These are phyloP conservation scores for Oeneis ivallda DNA, from an alignment of 2,888 invertebrate genomes.

Conservation along the genomic window DNA sequence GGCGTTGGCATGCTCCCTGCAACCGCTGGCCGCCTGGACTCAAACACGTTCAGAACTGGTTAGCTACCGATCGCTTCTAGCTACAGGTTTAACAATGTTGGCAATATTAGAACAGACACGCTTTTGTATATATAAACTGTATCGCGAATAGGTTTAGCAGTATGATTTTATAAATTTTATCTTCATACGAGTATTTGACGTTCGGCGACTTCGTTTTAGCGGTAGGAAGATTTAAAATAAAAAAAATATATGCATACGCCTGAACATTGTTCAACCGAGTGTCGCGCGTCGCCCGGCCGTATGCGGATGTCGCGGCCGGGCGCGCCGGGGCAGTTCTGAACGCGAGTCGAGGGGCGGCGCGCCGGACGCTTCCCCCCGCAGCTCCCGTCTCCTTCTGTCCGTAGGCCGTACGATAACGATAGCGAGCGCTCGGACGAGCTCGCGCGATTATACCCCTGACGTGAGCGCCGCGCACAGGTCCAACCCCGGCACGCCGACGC, in stretches of 20 bases:
- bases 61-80: slow-evolving; percentile 30
- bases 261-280: slow-evolving; percentile 37
- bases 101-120: slow-evolving; percentile 10
- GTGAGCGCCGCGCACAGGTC: slow-evolving; percentile 86
- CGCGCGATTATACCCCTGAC: slow-evolving; percentile 81
- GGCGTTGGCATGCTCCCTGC: slow-evolving; percentile 77
- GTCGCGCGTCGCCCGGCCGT: slow-evolving; percentile 18
- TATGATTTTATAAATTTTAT: slow-evolving; percentile 3
- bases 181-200: neutral
- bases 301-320: slow-evolving; percentile 14
- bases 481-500: slow-evolving; percentile 95
- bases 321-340: slow-evolving; percentile 51
- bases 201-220: neutral
- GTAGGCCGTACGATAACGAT: slow-evolving; percentile 81
- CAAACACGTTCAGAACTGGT: slow-evolving; percentile 60
- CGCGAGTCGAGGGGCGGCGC: slow-evolving; percentile 54
- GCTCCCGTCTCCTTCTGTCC: slow-evolving; percentile 81
- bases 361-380: slow-evolving; percentile 78
- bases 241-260: neutral
- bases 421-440: slow-evolving; percentile 80
- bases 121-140: slow-evolving; percentile 15
- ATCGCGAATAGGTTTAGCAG: slow-evolving; percentile 9
- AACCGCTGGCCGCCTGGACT: slow-evolving; percentile 63
- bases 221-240: neutral
- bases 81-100: slow-evolving; percentile 42